Conservation (phyloP, 2,888 invertebrate species). For the Mythimna loreyi region DNA sequence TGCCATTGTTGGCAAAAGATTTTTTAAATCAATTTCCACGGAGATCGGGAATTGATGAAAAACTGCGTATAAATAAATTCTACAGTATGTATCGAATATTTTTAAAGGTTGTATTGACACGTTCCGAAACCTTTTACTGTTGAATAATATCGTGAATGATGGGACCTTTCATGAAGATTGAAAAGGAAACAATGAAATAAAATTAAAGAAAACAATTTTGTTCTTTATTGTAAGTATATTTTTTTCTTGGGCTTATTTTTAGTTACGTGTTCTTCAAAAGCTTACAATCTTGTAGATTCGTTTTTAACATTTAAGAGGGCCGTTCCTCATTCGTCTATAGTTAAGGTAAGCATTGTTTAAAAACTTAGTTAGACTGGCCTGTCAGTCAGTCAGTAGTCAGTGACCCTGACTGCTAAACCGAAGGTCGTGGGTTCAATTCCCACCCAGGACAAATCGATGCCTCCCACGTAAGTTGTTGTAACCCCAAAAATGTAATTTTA, state of each 20-base stretch:
- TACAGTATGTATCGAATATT: conserved; percentile 9
- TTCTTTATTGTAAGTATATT: not conserved
- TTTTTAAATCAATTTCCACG: conserved; percentile 29
- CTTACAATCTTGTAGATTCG: conserved; percentile 2
- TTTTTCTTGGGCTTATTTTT: conserved; percentile 8
- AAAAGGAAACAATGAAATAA: conserved; percentile 35
- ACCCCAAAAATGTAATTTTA: no score
- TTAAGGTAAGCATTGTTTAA: no score
- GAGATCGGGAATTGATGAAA: conserved; percentile 20
- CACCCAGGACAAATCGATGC: no score
- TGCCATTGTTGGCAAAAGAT: conserved; percentile 29
- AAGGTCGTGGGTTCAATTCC: no score
- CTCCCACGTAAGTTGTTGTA: no score
- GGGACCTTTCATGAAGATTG: conserved; percentile 23
- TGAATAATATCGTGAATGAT: conserved; percentile 29
- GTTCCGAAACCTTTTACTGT: conserved; percentile 43
- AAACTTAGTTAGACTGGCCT: no score
- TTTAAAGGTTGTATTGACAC: conserved; percentile 28
- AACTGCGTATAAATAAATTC: conserved; percentile 5
- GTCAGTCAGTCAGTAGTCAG: no score
- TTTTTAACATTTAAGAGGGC: not conserved
- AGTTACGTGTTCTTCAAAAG: conserved; percentile 5
- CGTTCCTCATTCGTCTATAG: no score
- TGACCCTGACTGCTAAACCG: no score
- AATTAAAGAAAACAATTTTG: conserved; percentile 9